phyloP scores from a whole-genome alignment of 1,140 invertebrate species.

The Myzus persicae region DNA sequence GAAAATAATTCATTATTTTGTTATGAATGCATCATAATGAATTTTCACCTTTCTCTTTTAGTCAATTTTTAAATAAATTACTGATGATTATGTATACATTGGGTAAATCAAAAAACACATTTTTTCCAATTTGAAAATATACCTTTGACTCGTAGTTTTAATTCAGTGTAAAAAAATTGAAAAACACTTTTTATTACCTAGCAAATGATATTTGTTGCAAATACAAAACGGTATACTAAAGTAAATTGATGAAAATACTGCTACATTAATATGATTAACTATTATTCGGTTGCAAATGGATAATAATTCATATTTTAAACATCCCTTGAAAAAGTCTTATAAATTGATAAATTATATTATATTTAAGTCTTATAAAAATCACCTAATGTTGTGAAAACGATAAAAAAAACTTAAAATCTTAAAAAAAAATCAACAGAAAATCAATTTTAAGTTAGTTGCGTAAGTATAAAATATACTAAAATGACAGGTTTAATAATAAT shows the following conservation, averaged over 20 bases:
- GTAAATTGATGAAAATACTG: not conserved
- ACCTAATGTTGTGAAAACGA: too few species aligned
- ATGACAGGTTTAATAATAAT: not conserved
- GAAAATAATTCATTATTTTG: not conserved
- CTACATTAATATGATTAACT: not conserved
- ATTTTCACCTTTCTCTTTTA: not conserved
- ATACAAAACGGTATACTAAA: not conserved
- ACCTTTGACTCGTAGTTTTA: not conserved
- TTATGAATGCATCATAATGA: not conserved
- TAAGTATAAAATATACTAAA: not conserved
- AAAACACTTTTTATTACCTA: not conserved
- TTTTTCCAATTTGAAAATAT: not conserved
- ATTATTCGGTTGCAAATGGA: not conserved
- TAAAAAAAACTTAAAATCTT: not conserved
- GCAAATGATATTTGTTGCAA: not conserved
- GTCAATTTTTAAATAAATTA: not conserved
- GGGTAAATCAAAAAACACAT: not conserved
- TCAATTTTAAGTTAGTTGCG: not conserved
- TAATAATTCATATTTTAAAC: not conserved
- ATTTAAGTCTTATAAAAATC: too few species aligned
- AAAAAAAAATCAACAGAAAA: not conserved
- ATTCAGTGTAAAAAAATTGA: not conserved
- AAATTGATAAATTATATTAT: not conserved
- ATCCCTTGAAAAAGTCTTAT: not conserved
- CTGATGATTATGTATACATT: not conserved